Evolutionary conservation across 2,888 invertebrate genomes (phyloP).

Genomic region (Meta bourneti): DNA sequence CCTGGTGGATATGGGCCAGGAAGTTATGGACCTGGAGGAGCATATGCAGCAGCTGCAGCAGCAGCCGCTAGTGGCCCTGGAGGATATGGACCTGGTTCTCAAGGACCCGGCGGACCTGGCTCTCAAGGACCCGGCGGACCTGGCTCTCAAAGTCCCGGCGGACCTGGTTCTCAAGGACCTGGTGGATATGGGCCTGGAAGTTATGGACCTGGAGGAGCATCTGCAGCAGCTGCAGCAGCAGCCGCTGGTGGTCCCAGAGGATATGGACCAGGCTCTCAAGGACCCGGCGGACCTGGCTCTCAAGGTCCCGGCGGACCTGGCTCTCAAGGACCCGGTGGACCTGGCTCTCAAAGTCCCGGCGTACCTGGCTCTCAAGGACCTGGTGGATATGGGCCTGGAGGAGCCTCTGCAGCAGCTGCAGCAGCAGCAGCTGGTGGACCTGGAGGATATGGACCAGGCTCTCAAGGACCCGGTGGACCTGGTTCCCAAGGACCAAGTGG

Average conservation of each 20-base stretch:
- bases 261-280: not conserved
- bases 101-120: not conserved
- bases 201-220: not conserved
- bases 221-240: not conserved
- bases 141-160: not conserved
- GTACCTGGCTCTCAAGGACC: not conserved
- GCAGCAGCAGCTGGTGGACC: not conserved
- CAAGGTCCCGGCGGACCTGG: not conserved
- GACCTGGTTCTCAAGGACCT: not conserved
- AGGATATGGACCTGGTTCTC: not conserved
- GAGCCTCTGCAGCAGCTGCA: not conserved
- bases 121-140: not conserved
- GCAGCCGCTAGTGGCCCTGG: no score
- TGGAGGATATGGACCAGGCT: not conserved
- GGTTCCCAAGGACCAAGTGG: not conserved
- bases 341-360: not conserved
- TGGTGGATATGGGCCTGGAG: not conserved
- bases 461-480: not conserved
- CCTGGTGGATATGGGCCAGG: no score
- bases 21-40: not conserved
- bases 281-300: not conserved
- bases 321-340: not conserved
- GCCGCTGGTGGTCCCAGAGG: not conserved
- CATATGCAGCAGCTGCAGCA: no score
- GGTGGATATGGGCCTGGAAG: not conserved